phyloP scores from a whole-genome alignment of 2,888 invertebrate species.

The Cheilosia variabilis region DNA sequence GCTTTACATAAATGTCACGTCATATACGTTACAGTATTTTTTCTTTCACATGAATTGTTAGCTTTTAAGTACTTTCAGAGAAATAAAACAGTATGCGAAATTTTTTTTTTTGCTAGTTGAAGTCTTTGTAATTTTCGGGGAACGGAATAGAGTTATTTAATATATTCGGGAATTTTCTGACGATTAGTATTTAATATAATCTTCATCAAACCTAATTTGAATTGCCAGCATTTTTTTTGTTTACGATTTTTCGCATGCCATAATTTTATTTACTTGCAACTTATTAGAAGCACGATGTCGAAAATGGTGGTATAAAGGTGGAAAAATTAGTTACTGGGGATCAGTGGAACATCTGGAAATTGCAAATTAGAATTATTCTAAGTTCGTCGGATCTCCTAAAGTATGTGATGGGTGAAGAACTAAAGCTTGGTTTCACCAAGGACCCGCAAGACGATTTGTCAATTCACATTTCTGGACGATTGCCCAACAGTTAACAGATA shows the following conservation, averaged over 20 bases:
- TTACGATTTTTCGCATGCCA: not conserved
- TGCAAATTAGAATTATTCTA: slow-evolving; percentile 14
- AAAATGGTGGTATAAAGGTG: slow-evolving; percentile 17
- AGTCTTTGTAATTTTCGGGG: not conserved
- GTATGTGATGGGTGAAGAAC: slow-evolving; percentile 1
- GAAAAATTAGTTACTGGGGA: slow-evolving; percentile 23
- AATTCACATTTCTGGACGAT: slow-evolving; percentile 62
- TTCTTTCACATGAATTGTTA: not conserved
- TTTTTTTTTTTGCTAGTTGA: not conserved
- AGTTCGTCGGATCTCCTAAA: slow-evolving; percentile 5
- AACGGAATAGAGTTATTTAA: not conserved
- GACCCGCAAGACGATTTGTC: slow-evolving; percentile 37
- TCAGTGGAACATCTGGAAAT: slow-evolving; percentile 32
- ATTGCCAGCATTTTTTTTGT: not conserved
- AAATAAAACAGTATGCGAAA: not conserved
- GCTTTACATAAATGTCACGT: not conserved
- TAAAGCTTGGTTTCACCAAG: slow-evolving; percentile 35
- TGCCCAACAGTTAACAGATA: slow-evolving; percentile 63
- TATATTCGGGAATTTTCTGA: slow-evolving; percentile 1
- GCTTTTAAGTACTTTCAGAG: not conserved
- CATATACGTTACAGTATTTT: not conserved
- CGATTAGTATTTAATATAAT: not conserved
- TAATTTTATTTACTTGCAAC: not conserved
- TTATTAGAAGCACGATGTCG: not conserved
- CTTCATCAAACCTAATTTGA: not conserved